A percentile compares a stretch with the other conserved stretches of the same genome.
Evolutionary conservation across 2,888 invertebrate genomes (phyloP).

Genomic region (Agrilus cyanescens): DNA sequence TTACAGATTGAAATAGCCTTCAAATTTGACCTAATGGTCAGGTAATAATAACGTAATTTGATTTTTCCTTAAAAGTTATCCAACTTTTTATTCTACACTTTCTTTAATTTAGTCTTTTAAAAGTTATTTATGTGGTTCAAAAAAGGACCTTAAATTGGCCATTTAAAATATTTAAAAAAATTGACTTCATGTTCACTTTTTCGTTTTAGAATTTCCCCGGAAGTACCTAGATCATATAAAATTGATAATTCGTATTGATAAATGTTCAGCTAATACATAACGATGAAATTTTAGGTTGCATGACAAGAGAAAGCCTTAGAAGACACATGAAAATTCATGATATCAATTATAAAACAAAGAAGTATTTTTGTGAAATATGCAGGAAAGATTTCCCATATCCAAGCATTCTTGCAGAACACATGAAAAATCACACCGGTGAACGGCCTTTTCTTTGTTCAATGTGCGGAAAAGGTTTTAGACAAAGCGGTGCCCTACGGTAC

Average conservation of each 20-base stretch:
- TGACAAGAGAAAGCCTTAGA: slow-evolving; percentile 28
- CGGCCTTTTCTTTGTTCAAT: slow-evolving; percentile 30
- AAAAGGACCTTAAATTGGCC: too few relatives aligned
- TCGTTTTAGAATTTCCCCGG: too few relatives aligned
- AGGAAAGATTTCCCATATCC: slow-evolving; percentile 26
- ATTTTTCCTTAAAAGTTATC: too few relatives aligned
- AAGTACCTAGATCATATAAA: too few relatives aligned
- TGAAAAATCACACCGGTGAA: slow-evolving; percentile 33
- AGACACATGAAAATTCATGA: slow-evolving; percentile 30
- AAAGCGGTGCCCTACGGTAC: slow-evolving; percentile 22
- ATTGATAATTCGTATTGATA: background rate
- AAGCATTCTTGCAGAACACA: slow-evolving; percentile 29
- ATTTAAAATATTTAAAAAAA: too few relatives aligned
- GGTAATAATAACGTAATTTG: too few relatives aligned
- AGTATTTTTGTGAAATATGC: slow-evolving; percentile 26
- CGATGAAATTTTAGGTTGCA: slow-evolving; percentile 22
- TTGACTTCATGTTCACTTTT: too few relatives aligned
- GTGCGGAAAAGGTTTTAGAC: slow-evolving; percentile 31
- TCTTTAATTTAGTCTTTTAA: too few relatives aligned
- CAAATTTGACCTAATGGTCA: too few relatives aligned
- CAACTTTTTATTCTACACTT: too few relatives aligned
- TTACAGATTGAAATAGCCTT: too few relatives aligned
- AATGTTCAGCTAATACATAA: background rate
- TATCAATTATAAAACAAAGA: slow-evolving; percentile 24
- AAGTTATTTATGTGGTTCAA: too few relatives aligned